Base-by-base conservation (phyloP, 2,888 invertebrate species). In the Heterodera filipjevi region DNA sequence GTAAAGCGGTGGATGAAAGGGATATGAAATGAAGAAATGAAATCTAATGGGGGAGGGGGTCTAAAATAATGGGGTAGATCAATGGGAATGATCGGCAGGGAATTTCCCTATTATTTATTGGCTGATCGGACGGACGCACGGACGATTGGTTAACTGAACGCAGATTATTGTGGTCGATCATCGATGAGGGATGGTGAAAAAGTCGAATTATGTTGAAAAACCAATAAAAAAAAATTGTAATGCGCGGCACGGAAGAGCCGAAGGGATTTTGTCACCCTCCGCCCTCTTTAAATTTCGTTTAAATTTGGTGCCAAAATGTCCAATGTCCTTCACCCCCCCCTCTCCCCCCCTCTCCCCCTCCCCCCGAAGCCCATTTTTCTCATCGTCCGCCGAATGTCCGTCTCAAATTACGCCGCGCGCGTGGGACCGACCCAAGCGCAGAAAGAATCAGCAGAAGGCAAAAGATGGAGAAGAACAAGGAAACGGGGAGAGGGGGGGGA, bases 351-450 rank as follows among this genome's bases (percentile, higher is more conserved):
- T 22, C 53, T 53, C 19, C 5, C 19, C n/a, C n/a, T 19, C 10
- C 49, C 49, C 10, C 53, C 53, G 53, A n/a, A n/a, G 39, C 39
- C 27, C 27, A 8, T 59, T 59, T 59, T 59, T n/a, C 27, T 22
- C 59, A 27, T 49, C 49, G 49, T 59, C 59, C 59, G 59, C 59
- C 27, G 59, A 59, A 59, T 59, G 59, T 27, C 49, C 49, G 49
- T 59, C 59, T 59, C 59, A 59, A 59, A 59, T 59, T 59, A 59
- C 59, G 59, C 27, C 59, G 59, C 59, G 59, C 59, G 59, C 59
- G 59, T 59, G 59, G 59, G 59, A 59, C 59, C 59, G 10, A n/a
- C 22, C 22, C 53, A 53, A 27, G n/a, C n/a, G 27, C n/a, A 59
- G 59, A 59, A 59, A 59, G 59, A 59, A 59, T 27, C 59, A 27